These are phyloP conservation scores for Pseudochirops corinnae DNA, from an alignment of 2,797 vertebrate species.

Conservation along the genomic window DNA sequence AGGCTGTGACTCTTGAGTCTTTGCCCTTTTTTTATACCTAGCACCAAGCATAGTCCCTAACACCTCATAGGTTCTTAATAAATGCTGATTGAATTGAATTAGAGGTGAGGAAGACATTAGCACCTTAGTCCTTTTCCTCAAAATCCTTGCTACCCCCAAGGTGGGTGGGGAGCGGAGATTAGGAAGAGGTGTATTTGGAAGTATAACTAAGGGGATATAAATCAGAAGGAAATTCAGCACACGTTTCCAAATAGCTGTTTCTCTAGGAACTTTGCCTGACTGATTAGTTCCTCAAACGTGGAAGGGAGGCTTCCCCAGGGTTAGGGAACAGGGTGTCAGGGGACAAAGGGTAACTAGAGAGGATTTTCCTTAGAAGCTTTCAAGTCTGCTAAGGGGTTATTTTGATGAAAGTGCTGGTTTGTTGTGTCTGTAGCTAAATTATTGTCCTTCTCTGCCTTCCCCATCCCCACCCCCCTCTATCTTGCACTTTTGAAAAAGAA, in stretches of 20 bases:
- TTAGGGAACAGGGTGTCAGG: neutral
- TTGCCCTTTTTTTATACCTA: neutral
- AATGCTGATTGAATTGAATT: neutral
- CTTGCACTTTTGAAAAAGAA: neutral
- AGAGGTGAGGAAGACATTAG: neutral
- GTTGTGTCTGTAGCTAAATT: neutral
- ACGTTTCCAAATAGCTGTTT: neutral
- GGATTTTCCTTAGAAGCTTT: neutral
- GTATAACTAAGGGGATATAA: neutral
- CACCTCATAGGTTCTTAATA: neutral
- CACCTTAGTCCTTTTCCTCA: neutral
- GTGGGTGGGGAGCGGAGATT: neutral
- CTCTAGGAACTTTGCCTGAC: neutral
- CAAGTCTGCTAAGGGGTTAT: neutral
- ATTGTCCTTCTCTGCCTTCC: neutral
- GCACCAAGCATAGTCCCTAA: neutral
- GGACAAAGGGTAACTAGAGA: neutral
- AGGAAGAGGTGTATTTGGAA: neutral
- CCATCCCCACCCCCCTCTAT: neutral
- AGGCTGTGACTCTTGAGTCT: neutral
- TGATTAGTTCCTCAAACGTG: neutral
- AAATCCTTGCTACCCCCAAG: neutral
- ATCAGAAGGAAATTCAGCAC: neutral
- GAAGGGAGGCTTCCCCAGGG: neutral
- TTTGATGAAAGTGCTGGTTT: neutral